These are phyloP conservation scores for Agrochola circellaris DNA, from an alignment of 2,888 invertebrate genomes.

Conservation along the genomic window DNA sequence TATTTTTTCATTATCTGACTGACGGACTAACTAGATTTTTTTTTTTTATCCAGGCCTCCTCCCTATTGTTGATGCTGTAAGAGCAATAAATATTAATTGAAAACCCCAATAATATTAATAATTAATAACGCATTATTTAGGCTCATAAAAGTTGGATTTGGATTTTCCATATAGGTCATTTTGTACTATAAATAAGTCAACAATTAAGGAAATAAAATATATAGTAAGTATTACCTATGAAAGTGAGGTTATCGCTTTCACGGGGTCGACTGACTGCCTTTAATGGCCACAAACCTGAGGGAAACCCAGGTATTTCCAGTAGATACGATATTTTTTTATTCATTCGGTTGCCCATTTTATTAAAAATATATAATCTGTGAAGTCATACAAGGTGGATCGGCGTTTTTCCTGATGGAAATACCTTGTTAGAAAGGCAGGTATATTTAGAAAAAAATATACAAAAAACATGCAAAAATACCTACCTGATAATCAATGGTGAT, in stretches of 20 bases:
- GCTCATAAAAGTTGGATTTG: background rate
- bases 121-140: background rate
- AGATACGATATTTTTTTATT: background rate
- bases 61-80: background rate
- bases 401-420: background rate
- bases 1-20: no score
- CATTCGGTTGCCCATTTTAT: background rate
- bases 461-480: background rate
- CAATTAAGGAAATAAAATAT: constrained; percentile 1
- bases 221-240: background rate
- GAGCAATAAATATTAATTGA: constrained; percentile 3
- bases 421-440: background rate
- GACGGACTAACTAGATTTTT: no score
- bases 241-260: constrained; percentile 18
- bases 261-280: background rate
- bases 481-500: constrained; percentile 15
- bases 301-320: background rate
- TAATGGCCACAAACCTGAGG: background rate
- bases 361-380: background rate
- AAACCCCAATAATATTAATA: constrained; percentile 7
- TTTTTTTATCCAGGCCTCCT: no score
- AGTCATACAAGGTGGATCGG: background rate
- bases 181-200: background rate
- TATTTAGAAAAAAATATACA: background rate
- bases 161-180: background rate